phyloP scores from a whole-genome alignment of 2,888 invertebrate species.

The Cerastoderma edule region DNA sequence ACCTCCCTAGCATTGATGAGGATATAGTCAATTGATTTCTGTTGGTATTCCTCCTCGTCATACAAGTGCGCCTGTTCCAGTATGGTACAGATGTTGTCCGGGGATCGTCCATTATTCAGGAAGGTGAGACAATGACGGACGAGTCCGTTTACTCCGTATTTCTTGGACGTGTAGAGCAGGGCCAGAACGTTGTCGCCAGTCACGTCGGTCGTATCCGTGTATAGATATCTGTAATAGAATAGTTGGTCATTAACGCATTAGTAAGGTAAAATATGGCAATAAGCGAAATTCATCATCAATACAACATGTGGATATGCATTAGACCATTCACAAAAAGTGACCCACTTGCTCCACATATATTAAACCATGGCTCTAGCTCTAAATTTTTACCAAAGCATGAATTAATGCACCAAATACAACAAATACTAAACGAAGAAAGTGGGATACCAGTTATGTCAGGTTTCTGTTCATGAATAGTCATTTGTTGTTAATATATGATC shows the following conservation, averaged over 20 bases:
- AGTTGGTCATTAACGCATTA: neutral
- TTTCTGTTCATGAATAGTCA: too few relatives aligned
- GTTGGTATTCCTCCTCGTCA: constrained; percentile 63
- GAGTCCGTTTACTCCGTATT: constrained; percentile 60
- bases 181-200: constrained; percentile 66
- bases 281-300: too few relatives aligned
- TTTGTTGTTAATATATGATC: too few relatives aligned
- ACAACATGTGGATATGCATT: too few relatives aligned
- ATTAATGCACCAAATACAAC: too few relatives aligned
- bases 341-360: too few relatives aligned
- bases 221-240: constrained; percentile 54
- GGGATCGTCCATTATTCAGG: constrained; percentile 59
- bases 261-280: too few relatives aligned
- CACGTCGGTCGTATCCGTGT: constrained; percentile 61
- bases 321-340: too few relatives aligned
- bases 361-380: too few relatives aligned
- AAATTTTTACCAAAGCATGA: too few relatives aligned
- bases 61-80: constrained; percentile 70
- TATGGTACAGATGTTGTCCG: constrained; percentile 66
- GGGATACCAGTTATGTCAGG: too few relatives aligned
- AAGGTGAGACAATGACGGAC: constrained; percentile 62
- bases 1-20: constrained; percentile 61
- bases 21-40: constrained; percentile 63
- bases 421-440: too few relatives aligned
- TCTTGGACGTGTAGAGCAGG: constrained; percentile 68